Evolutionary conservation across 2,797 vertebrate genomes (phyloP).

Genomic region (Cyprinella venusta): DNA sequence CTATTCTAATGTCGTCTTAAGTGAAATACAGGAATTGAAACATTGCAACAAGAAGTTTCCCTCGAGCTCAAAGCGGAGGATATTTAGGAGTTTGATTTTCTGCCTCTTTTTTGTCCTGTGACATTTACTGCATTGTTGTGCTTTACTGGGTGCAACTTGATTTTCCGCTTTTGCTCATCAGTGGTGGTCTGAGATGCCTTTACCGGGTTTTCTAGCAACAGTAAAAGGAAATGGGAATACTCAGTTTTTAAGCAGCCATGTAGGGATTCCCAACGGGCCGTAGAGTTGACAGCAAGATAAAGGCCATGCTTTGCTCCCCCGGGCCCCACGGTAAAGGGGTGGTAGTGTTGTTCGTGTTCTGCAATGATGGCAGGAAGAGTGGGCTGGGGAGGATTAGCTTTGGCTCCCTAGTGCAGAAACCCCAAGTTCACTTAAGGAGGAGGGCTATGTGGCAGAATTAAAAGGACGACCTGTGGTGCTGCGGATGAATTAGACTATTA

Average conservation of each 20-base stretch:
- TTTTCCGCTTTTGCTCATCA: slow-evolving; percentile 15
- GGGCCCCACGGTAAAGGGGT: slow-evolving; percentile 3
- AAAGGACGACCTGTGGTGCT: slow-evolving; percentile 54
- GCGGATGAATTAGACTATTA: slow-evolving; percentile 71
- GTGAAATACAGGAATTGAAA: too few relatives aligned
- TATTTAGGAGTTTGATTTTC: slow-evolving; percentile 1
- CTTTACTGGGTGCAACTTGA: not conserved
- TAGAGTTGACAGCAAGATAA: slow-evolving; percentile 40
- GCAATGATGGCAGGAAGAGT: slow-evolving; percentile 44
- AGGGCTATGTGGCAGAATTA: slow-evolving; percentile 67
- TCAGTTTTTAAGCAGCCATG: not conserved
- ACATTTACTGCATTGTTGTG: slow-evolving; percentile 10
- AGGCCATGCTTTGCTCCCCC: slow-evolving; percentile 18
- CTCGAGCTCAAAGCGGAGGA: not conserved
- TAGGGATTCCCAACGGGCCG: not conserved
- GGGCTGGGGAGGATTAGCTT: slow-evolving; percentile 48
- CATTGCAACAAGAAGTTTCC: slow-evolving; percentile 41
- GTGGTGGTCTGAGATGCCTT: slow-evolving; percentile 27
- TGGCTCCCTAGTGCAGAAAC: slow-evolving; percentile 51
- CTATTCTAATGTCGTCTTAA: too few relatives aligned
- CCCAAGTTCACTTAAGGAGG: slow-evolving; percentile 68
- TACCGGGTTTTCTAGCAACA: slow-evolving; percentile 36
- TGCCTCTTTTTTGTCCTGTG: slow-evolving; percentile 11
- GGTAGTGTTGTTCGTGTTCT: slow-evolving; percentile 24
- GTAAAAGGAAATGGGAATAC: not conserved